Evolutionary conservation across 2,888 invertebrate genomes (phyloP), one percentile per base, ranked within the genome.

Genomic region (Habroteleia sp.): DNA sequence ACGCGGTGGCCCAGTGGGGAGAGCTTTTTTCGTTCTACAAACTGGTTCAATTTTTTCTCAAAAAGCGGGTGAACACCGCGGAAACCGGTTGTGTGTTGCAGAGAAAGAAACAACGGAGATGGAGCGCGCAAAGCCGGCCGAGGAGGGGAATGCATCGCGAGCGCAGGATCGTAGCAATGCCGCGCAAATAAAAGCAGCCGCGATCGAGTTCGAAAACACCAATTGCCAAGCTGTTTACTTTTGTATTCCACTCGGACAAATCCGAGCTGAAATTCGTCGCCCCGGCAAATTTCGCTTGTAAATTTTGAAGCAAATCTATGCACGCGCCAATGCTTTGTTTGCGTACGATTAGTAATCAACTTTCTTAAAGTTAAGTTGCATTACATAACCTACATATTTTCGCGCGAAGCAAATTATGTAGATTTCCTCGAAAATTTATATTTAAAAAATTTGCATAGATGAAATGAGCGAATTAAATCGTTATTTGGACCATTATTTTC

Each of bases 1-100:
- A 60, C 50, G 68, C 50, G 39, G 41, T 42, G 33, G 58, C 62
- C 60, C 60, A 71, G 81, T 80, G 78, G 83, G 85, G 82, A 80
- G 84, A 82, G 82, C 83, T 88, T 88, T 88, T 87, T 88, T 87
- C 83, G 85, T 87, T 87, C 85, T 84, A 85, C 85, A 87, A 88
- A 88, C 88, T 88, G 88, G 88, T 88, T 88, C 88, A 87, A 87
- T 87, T 88, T 88, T 88, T 88, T 88, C 84, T 86, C 82, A 85
- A 88, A 87, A 87, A 85, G 86, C 87, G 87, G 84, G 85, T 84
- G 85, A 87, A 85, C 83, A 83, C 81, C 81, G 83, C 82, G 83
- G 83, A 83, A 85, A 86, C 85, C 85, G 85, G 85, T 85, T 85
- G 80, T 82, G n/a, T n/a, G 80, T 81, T 42, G 5, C 54, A 48